Evolutionary conservation across 2,888 invertebrate genomes (phyloP).

Genomic region (Rhogogaster chlorosoma): DNA sequence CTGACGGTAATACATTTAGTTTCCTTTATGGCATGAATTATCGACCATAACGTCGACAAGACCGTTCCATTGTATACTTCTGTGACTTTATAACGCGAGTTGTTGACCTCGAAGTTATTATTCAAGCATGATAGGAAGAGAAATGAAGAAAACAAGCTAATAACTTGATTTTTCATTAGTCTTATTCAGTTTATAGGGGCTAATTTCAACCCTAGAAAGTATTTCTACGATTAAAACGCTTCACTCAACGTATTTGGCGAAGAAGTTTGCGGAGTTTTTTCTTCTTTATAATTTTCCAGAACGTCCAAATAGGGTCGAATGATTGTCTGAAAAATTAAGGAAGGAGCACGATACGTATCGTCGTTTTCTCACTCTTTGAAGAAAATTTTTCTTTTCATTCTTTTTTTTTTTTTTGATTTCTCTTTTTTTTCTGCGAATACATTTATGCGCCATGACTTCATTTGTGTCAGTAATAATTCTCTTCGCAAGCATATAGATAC

Average conservation of each 20-base stretch:
- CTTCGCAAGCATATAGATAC: neutral
- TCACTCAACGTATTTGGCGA: too few species aligned
- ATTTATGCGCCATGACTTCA: neutral
- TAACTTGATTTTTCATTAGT: neutral
- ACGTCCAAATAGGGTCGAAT: too few species aligned
- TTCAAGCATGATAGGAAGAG: neutral
- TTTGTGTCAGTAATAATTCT: neutral
- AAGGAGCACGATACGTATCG: neutral
- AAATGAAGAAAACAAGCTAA: neutral
- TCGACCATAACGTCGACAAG: conserved; percentile 31
- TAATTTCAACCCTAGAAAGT: neutral
- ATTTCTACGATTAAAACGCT: neutral
- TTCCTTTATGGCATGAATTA: conserved; percentile 42
- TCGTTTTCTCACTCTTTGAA: neutral
- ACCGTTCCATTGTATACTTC: conserved; percentile 12
- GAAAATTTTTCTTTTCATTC: neutral
- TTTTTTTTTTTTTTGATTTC: too few species aligned
- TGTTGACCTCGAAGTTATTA: conserved; percentile 32
- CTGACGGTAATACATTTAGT: conserved; percentile 14
- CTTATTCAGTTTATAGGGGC: neutral
- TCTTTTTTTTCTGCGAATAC: neutral
- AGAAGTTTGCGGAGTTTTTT: too few species aligned
- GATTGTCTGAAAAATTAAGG: neutral
- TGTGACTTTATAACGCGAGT: neutral
- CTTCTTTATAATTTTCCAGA: too few species aligned